Evolutionary conservation across 2,888 invertebrate species (phyloP), one percentile per base, ranked within the genome.

Genomic region (Chymomyza procnemis): DNA sequence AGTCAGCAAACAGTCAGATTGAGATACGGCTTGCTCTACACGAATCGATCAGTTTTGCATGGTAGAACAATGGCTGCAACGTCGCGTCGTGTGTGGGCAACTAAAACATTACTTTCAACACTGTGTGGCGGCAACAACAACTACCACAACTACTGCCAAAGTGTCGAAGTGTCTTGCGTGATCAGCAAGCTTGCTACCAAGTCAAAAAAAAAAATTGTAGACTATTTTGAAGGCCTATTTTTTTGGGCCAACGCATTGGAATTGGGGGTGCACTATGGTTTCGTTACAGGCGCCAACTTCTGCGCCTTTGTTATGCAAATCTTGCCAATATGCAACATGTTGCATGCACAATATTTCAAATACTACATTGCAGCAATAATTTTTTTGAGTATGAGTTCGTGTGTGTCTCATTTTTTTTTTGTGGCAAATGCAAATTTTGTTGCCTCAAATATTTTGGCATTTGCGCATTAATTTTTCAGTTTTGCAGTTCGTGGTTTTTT

Each of bases 271-370:
- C 34, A 12, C 34, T 50, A 50, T 47, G 50, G 18, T 18, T 50
- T 50, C 18, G 22, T 21, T 73, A 52, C 64, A 70, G 85, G 85
- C 83, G 85, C 76, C 86, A 76, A 76, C 59, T 69, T 83, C 78
- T 83, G 80, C 84, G 80, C 78, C 86, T 80, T 82, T 82, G 78
- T 85, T 83, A 80, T 82, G 86, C 75, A 83, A 82, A 82, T 84
- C 62, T 60, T 69, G 47, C 50, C 34, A 12, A 41, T 41, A 41
- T 12, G 34, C 34, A 41, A 41, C 34, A 41, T 26, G 16, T 30
- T 54, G 41, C 47, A 55, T 55, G 46, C 21, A 55, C 62, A 58
- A 58, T 66, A 41, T 61, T 55, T 67, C 60, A 60, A 60, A 70
- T 70, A 70, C 74, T 70, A 70, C 74, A 65, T 69, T 76, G 77